These are phyloP conservation scores for Metopia argyrocephala DNA, from an alignment of 2,888 invertebrate species.

Conservation along the genomic window DNA sequence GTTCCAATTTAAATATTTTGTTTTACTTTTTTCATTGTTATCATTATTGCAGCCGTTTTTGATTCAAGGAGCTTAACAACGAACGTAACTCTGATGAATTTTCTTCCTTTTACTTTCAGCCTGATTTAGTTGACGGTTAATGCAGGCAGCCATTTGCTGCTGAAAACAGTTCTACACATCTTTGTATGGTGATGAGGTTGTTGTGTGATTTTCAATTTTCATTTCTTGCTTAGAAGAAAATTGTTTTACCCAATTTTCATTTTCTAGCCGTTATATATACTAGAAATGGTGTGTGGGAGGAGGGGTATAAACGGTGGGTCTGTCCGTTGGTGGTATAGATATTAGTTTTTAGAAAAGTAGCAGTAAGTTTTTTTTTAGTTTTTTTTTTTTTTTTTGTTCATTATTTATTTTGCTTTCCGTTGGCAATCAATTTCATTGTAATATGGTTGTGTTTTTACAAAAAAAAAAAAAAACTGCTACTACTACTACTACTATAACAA, in stretches of 20 bases:
- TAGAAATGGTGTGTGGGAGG: slow-evolving; percentile 16
- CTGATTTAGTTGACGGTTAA: slow-evolving; percentile 62
- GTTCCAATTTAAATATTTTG: background rate
- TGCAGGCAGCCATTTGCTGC: no score
- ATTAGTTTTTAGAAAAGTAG: slow-evolving; percentile 50
- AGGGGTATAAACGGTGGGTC: background rate
- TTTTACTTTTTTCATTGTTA: background rate
- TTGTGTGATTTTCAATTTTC: slow-evolving; percentile 30
- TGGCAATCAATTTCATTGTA: slow-evolving; percentile 57
- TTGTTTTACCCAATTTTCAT: slow-evolving; percentile 53
- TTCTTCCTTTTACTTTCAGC: slow-evolving; percentile 75
- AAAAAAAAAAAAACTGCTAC: background rate
- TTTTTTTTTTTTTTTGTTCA: slow-evolving; percentile 30
- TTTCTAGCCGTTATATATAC: slow-evolving; percentile 27
- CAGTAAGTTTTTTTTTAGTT: slow-evolving; percentile 34
- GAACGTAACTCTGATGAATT: no score
- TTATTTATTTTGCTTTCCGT: slow-evolving; percentile 14
- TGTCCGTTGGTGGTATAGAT: slow-evolving; percentile 34
- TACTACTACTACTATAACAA: slow-evolving; percentile 4
- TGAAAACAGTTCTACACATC: background rate
- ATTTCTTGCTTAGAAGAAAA: no score
- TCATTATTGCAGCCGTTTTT: slow-evolving; percentile 29
- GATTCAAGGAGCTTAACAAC: background rate
- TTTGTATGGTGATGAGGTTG: slow-evolving; percentile 17
- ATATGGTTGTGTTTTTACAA: background rate